These are phyloP conservation scores for Carterocephalus palaemon DNA, from an alignment of 2,888 invertebrate genomes.

Conservation along the genomic window DNA sequence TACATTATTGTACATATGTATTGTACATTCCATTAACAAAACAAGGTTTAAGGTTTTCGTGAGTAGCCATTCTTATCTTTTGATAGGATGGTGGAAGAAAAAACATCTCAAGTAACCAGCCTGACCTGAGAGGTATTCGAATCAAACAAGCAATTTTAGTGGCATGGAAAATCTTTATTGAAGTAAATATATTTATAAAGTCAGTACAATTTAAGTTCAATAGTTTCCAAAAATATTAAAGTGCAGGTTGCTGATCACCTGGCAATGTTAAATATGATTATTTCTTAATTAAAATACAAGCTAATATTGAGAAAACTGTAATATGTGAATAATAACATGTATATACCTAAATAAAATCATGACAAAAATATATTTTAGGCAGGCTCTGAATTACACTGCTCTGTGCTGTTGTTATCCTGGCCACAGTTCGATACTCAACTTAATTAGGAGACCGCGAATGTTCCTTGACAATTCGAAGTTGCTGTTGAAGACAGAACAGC, in stretches of 20 bases:
- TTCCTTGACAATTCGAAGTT: constrained; percentile 64
- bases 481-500: constrained; percentile 51
- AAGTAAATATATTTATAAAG: constrained; percentile 81
- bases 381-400: constrained; percentile 76
- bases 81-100: no score
- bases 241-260: constrained; percentile 80
- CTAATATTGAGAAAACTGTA: constrained; percentile 80
- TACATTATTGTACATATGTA: no score
- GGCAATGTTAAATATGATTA: constrained; percentile 81
- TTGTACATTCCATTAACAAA: no score
- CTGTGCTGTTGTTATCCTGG: constrained; percentile 75
- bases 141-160: constrained; percentile 46
- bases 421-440: constrained; percentile 75
- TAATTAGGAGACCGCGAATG: constrained; percentile 65
- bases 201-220: constrained; percentile 81
- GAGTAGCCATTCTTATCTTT: no score
- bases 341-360: constrained; percentile 79
- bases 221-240: constrained; percentile 81
- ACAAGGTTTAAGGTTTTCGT: no score
- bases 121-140: constrained; percentile 16
- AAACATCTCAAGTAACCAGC: constrained; percentile 16
- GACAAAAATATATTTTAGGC: constrained; percentile 80
- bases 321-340: constrained; percentile 79
- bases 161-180: constrained; percentile 81
- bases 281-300: constrained; percentile 81